Percentiles rank a stretch among this genome's conserved stretches.
Evolutionary conservation across 1,140 invertebrate genomes (phyloP).

Genomic region (Agraylea sexmaculata): DNA sequence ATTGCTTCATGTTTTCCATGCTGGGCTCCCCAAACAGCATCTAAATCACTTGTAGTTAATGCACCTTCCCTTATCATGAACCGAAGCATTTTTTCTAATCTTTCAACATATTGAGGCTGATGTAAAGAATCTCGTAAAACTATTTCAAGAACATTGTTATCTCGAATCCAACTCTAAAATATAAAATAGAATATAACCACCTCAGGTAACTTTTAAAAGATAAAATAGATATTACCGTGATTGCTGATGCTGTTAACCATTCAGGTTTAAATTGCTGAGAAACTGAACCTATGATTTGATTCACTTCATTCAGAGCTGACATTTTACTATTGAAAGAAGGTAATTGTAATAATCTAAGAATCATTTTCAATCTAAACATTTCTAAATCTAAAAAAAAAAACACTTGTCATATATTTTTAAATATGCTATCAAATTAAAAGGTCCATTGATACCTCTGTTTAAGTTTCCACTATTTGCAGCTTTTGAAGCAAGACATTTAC

Average conservation of each 20-base stretch:
- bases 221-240: constrained; percentile 54
- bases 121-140: constrained; percentile 91
- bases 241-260: constrained; percentile 85
- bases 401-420: too few species aligned
- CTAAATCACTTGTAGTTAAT: constrained; percentile 80
- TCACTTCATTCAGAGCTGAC: constrained; percentile 98
- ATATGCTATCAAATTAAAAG: not conserved
- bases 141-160: constrained; percentile 91
- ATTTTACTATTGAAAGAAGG: constrained; percentile 99
- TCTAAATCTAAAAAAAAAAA: constrained; percentile 81
- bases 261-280: constrained; percentile 88
- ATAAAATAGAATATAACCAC: constrained; percentile 17
- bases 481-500: constrained; percentile 72
- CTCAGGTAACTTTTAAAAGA: constrained; percentile 3
- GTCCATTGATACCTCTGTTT: constrained; percentile 29
- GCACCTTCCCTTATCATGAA: constrained; percentile 95
- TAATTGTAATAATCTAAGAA: constrained; percentile 86
- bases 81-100: constrained; percentile 92
- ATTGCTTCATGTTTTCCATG: constrained; percentile 91
- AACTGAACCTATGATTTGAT: constrained; percentile 89
- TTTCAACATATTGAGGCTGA: constrained; percentile 96
- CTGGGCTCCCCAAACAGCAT: constrained; percentile 93
- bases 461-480: constrained; percentile 34
- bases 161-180: constrained; percentile 86
- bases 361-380: constrained; percentile 94